A percentile compares a stretch with the other conserved stretches of the same genome.
Evolutionary conservation across 2,888 invertebrate species (phyloP).

Genomic region (Mesorhabditis spiculigera): DNA sequence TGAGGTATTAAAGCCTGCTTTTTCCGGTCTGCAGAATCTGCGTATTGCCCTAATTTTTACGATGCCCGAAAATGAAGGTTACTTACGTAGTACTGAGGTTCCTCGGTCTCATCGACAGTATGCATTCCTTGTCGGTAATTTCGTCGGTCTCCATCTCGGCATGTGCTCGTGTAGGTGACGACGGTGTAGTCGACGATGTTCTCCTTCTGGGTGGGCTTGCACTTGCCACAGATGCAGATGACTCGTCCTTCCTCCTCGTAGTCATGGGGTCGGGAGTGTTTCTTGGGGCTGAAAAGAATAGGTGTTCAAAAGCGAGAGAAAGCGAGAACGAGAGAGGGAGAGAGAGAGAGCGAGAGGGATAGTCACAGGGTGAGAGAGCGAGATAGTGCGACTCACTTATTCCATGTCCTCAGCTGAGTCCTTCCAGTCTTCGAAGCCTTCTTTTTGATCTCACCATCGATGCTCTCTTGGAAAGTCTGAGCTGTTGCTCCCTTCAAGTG

Average conservation of each 20-base stretch:
- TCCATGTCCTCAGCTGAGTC: constrained; percentile 4
- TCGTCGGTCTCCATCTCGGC: constrained; percentile 2
- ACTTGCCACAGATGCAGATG: background rate
- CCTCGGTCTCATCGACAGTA: too few relatives aligned
- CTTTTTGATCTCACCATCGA: background rate
- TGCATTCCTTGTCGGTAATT: background rate
- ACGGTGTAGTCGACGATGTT: constrained; percentile 1
- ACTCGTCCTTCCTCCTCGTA: background rate
- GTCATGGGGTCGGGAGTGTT: background rate
- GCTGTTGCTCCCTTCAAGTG: background rate
- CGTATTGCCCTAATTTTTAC: too few relatives aligned
- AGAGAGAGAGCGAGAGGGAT: too few relatives aligned
- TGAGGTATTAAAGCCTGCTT: too few relatives aligned
- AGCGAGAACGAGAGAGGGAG: too few relatives aligned
- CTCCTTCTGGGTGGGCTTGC: background rate
- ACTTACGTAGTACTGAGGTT: too few relatives aligned
- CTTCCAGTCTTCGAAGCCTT: background rate
- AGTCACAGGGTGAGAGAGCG: too few relatives aligned
- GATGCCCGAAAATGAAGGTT: too few relatives aligned
- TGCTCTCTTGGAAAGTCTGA: background rate
- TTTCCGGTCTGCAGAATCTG: too few relatives aligned
- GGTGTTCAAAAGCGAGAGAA: background rate
- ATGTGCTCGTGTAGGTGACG: background rate
- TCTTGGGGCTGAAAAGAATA: constrained; percentile 1
- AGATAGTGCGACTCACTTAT: background rate